These are phyloP conservation scores for Gymnothorax reevesii DNA, from an alignment of 2,797 vertebrate genomes.

Conservation along the genomic window DNA sequence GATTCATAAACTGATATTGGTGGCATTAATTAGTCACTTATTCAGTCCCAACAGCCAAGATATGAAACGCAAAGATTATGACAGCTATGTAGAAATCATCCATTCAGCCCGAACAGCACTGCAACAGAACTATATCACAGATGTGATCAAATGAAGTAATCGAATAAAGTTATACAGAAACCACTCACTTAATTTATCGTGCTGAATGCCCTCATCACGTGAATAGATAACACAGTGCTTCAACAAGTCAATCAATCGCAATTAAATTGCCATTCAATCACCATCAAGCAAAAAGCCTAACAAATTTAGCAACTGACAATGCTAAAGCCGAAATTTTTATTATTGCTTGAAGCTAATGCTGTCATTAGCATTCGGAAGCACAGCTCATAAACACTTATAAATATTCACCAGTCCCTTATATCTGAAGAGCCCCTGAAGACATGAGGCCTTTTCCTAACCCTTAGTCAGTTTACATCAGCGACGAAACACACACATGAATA, in stretches of 20 bases:
- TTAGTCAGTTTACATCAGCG: background rate
- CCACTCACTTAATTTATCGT: background rate
- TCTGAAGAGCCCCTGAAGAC: background rate
- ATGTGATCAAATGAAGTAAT: background rate
- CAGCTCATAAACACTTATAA: background rate
- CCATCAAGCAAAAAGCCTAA: background rate
- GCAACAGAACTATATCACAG: background rate
- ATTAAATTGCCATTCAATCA: background rate
- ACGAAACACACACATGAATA: background rate
- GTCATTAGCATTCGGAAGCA: background rate
- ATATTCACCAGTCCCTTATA: background rate
- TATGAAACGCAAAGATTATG: no score
- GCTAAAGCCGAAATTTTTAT: background rate
- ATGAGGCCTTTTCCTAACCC: background rate
- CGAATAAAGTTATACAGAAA: background rate
- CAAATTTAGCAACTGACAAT: background rate
- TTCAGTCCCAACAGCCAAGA: no score
- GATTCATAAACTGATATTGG: background rate
- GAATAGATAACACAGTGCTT: background rate
- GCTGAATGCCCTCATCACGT: background rate
- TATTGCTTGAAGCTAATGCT: background rate
- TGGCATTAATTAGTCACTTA: no score
- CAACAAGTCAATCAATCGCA: background rate
- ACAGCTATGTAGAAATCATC: background rate
- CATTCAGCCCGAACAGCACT: background rate